phyloP scores from a whole-genome alignment of 2,797 vertebrate genomes.

The Eptatretus atami region DNA sequence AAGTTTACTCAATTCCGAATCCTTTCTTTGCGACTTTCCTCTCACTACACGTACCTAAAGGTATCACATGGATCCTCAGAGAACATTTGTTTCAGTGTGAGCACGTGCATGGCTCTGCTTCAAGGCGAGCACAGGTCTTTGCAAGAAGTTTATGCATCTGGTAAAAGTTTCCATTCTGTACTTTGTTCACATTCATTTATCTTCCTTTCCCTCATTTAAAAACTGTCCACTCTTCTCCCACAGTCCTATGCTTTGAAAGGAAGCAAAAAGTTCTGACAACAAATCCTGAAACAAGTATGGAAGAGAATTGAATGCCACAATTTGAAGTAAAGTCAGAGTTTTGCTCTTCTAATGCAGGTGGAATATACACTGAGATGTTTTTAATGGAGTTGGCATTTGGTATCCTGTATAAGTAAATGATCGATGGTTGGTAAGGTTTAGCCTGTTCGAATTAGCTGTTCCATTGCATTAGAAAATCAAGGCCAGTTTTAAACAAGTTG shows the following conservation, averaged over 20 bases:
- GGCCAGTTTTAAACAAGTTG: too few species aligned
- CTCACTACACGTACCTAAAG: slow-evolving; percentile 13
- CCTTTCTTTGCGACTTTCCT: too few species aligned
- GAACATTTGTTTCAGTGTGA: slow-evolving; percentile 91
- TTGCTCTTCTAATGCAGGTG: too few species aligned
- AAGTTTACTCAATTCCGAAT: not conserved
- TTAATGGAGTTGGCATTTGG: too few species aligned
- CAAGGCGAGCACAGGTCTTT: slow-evolving; percentile 85
- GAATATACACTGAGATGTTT: too few species aligned
- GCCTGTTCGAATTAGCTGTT: too few species aligned
- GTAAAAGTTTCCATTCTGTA: slow-evolving; percentile 15
- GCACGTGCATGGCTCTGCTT: slow-evolving; percentile 84
- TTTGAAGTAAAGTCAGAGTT: slow-evolving; percentile 32
- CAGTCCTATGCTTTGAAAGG: slow-evolving; percentile 96
- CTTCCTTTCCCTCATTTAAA: too few species aligned
- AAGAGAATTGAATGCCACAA: slow-evolving; percentile 95
- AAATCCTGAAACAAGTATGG: slow-evolving; percentile 99
- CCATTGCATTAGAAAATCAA: too few species aligned
- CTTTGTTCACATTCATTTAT: not conserved
- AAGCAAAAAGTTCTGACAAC: slow-evolving; percentile 89
- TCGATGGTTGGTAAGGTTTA: too few species aligned
- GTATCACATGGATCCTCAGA: slow-evolving; percentile 94
- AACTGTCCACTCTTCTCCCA: slow-evolving; percentile 9
- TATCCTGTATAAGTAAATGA: too few species aligned
- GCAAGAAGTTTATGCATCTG: slow-evolving; percentile 93